Evolutionary conservation across 2,888 invertebrate genomes (phyloP), one percentile per base, ranked within the genome.

Genomic region (Amaurobius ferox): DNA sequence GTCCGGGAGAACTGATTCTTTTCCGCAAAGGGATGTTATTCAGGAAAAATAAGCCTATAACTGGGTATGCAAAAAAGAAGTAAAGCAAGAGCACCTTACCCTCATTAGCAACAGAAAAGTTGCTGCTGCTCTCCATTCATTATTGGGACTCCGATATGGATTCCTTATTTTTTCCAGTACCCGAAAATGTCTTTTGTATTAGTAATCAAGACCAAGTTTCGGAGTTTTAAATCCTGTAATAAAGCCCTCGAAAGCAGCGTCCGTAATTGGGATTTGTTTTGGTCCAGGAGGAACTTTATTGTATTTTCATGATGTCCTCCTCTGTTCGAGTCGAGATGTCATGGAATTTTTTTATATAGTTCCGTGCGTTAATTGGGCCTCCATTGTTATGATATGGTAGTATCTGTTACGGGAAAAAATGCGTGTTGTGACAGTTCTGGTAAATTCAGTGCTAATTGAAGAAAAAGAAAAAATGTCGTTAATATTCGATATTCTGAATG

Each of bases 41-140:
- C 80, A 74, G 74, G 80, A 81, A 81, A 81, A 81, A 81, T 81
- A 81, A 81, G 80, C 80, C 80, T 74, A 81, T 81, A 81, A 81
- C 80, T 30, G 74, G 62, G 68, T 74, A 61, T 81, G 80, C 55
- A 23, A 26, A 40, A 68, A 74, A 81, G 74, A 68, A 81, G 74
- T 81, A 61, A 67, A 81, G 61, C 67, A 61, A 68, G 80, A 81
- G 68, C 80, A 81, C 80, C 80, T 81, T 74, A 32, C 61, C 40
- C 80, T 81, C 80, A 81, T 81, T 81, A 81, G 80, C 74, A 74
- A 62, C 68, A 55, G 62, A 73, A 73, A 74, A 74, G 80, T 74
- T 73, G 66, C 79, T 72, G 79, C 76, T 61, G n/a, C n/a, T n/a
- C n/a, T 70, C 83, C 61, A 83, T 83, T 83, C 76, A 83, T 83